Evolutionary conservation across 1,140 invertebrate species (phyloP).

Genomic region (Coptotermes formosanus): DNA sequence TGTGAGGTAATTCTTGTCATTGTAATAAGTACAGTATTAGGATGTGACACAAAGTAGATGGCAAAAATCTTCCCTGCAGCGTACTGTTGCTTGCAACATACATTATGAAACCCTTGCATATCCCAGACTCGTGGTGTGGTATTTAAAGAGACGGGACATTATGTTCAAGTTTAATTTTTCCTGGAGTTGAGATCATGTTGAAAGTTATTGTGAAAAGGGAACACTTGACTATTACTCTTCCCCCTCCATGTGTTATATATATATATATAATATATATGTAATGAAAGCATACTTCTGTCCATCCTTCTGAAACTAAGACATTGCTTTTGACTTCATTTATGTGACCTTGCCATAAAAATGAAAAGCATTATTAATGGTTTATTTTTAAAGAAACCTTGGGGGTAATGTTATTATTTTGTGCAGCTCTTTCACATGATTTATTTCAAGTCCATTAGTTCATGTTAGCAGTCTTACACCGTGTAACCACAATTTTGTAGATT

Average conservation of each 20-base stretch:
- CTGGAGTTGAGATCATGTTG: neutral
- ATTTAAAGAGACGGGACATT: neutral
- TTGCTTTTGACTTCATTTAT: neutral
- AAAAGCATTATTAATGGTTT: neutral
- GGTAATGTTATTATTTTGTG: neutral
- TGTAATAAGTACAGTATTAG: conserved; percentile 23
- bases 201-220: neutral
- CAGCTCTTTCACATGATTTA: neutral
- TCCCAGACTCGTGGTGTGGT: neutral
- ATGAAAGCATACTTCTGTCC: neutral
- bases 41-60: conserved; percentile 22
- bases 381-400: neutral
- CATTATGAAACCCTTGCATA: conserved; percentile 9
- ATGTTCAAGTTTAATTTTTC: neutral
- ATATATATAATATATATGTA: neutral
- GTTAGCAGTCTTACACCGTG: neutral
- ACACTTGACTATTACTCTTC: neutral
- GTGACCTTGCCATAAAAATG: neutral
- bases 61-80: conserved; percentile 16
- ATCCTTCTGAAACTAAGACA: neutral
- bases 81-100: neutral
- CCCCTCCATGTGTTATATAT: neutral
- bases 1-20: conserved; percentile 26
- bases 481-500: neutral
- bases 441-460: neutral